Conservation (phyloP, 2,888 invertebrate species). For the Volucella inanis region DNA sequence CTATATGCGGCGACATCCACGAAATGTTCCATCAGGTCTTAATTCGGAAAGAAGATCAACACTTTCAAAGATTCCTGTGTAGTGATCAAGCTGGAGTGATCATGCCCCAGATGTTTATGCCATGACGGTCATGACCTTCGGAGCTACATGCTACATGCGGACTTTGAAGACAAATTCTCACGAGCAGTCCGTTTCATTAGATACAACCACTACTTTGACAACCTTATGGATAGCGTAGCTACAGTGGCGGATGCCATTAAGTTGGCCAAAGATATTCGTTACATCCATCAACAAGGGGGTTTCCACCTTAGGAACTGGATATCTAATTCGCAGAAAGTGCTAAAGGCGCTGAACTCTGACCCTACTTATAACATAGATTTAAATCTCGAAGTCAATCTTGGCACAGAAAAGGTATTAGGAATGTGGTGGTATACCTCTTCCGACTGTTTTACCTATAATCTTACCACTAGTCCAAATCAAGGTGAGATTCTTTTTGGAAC, state of each 20-base stretch:
- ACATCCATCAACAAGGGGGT: constrained; percentile 6
- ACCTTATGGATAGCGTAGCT: constrained; percentile 75
- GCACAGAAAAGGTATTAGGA: too few species aligned
- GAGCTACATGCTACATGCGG: constrained; percentile 75
- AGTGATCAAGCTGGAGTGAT: constrained; percentile 28
- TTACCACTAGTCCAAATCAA: too few species aligned
- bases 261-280: too few species aligned
- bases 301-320: constrained; percentile 68
- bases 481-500: too few species aligned
- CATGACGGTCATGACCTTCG: constrained; percentile 72
- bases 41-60: constrained; percentile 23
- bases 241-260: constrained; percentile 56
- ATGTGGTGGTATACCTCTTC: too few species aligned
- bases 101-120: constrained; percentile 40
- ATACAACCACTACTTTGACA: constrained; percentile 76
- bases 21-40: constrained; percentile 47
- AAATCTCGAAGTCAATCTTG: too few species aligned
- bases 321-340: constrained; percentile 59
- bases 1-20: constrained; percentile 2
- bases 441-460: too few species aligned
- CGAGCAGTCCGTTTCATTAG: constrained; percentile 67
- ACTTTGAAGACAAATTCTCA: constrained; percentile 64
- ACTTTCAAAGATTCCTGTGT: constrained; percentile 75
- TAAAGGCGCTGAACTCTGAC: too few species aligned
- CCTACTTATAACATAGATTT: too few species aligned